Evolutionary conservation across 2,113 vertebrate species (phyloP), one percentile per base, ranked within the genome.

Genomic region (Promerops cafer): DNA sequence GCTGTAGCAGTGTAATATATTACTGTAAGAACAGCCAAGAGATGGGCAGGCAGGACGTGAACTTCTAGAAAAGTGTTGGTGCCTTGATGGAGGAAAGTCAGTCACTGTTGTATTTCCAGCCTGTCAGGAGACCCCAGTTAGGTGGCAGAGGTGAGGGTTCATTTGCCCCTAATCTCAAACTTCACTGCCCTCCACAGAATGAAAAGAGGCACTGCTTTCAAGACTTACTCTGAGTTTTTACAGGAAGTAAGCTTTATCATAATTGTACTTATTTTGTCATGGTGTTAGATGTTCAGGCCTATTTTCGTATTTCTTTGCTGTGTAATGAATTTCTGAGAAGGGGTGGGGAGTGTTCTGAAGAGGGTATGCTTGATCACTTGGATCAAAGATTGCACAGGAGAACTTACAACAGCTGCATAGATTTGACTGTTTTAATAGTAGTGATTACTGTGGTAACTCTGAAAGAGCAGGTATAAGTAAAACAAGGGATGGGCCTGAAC

Each of bases 361-460:
- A 82, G 84, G 35, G 17, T 59, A n/a, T 66, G 35, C 31, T 75
- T 70, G 30, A 59, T 83, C 18, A 33, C 44, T 75, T 87, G 44
- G 39, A 81, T 94, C 68, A 89, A 78, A 89, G 78, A 28, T 71
- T 90, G 49, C 39, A 75, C n/a, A 61, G 82, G 44, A 85, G 70
- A 83, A 69, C 56, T 87, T 84, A 28, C 11, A 69, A 61, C 85
- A 93, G 65, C 69, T 94, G 49, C 2, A 1, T 35, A 16, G 42
- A 23, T 89, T 45, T 92, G 39, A 33, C 60, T 70, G 16, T 90
- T 88, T 89, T 81, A 79, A 18, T 61, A 37, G 33, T 49, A 60
- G 79, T 64, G 89, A 35, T 96, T 93, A 42, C 90, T 88, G 26
- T 94, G 57, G 79, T 83, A 97, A 89, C 92, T 92, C n/a, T 79